Conservation (phyloP, 2,888 invertebrate species). For the Physocephala rufipes region DNA sequence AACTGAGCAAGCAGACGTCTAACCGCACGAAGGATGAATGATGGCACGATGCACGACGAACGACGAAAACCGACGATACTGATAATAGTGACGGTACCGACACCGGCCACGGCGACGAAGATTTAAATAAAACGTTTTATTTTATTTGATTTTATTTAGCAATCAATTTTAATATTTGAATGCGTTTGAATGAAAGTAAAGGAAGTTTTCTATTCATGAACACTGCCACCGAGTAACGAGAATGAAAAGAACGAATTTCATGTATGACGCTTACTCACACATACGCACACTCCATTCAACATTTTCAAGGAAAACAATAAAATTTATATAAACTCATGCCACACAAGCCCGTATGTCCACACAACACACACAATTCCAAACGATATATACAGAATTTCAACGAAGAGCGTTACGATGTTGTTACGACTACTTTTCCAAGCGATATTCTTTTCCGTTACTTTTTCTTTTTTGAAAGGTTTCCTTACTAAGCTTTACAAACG, state of each 20-base stretch:
- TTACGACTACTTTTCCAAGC: not conserved
- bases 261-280: constrained; percentile 9
- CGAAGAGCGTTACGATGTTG: too few relatives aligned
- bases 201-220: not conserved
- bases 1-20: not conserved
- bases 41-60: constrained; percentile 14
- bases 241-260: not conserved
- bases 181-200: too few relatives aligned
- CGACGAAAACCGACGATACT: too few relatives aligned
- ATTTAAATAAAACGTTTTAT: not conserved
- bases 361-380: not conserved
- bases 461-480: constrained; percentile 10
- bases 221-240: not conserved
- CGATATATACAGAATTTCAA: constrained; percentile 1
- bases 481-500: too few relatives aligned
- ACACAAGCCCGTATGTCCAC: not conserved
- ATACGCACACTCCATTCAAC: not conserved
- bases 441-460: constrained; percentile 24
- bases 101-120: not conserved
- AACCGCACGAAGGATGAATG: constrained; percentile 23
- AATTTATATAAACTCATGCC: not conserved
- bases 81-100: constrained; percentile 6
- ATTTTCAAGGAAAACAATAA: not conserved
- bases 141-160: not conserved
- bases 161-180: too few relatives aligned